These are phyloP conservation scores for Hipparchia sbordonii DNA, from an alignment of 2,888 invertebrate species.

Conservation along the genomic window DNA sequence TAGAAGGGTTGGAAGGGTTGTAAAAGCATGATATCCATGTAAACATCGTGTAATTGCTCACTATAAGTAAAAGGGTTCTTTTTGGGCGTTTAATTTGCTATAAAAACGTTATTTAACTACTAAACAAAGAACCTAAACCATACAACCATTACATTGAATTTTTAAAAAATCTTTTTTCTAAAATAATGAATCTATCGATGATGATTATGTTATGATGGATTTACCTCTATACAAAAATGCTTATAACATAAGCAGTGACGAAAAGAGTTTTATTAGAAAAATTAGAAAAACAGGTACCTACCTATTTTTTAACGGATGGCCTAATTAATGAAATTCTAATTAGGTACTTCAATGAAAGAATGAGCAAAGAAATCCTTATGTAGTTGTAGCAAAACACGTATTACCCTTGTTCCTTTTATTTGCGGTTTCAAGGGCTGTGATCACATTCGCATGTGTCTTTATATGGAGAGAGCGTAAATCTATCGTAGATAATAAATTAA, in stretches of 20 bases:
- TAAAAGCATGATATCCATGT: slow-evolving; percentile 75
- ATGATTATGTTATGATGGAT: no score
- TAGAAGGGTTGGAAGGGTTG: slow-evolving; percentile 76
- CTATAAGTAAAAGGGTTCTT: slow-evolving; percentile 69
- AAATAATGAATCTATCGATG: no score
- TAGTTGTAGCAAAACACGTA: background rate
- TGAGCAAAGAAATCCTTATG: background rate
- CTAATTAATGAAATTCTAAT: background rate
- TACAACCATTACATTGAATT: no score
- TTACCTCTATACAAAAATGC: no score
- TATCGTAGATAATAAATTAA: slow-evolving; percentile 53
- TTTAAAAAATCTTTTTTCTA: no score
- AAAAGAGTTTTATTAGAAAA: no score
- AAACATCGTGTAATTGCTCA: slow-evolving; percentile 79
- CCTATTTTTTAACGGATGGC: no score
- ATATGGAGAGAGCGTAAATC: slow-evolving; percentile 48
- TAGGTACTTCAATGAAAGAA: background rate
- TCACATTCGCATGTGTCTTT: background rate
- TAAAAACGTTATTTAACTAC: no score
- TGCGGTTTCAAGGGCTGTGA: slow-evolving; percentile 34
- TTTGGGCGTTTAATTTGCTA: background rate
- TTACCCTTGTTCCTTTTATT: background rate
- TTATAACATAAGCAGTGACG: no score
- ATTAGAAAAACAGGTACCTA: no score
- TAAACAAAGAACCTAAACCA: no score